Evolutionary conservation across 2,888 invertebrate genomes (phyloP), one percentile per base, ranked within the genome.

Genomic region (Coelinius sp.): DNA sequence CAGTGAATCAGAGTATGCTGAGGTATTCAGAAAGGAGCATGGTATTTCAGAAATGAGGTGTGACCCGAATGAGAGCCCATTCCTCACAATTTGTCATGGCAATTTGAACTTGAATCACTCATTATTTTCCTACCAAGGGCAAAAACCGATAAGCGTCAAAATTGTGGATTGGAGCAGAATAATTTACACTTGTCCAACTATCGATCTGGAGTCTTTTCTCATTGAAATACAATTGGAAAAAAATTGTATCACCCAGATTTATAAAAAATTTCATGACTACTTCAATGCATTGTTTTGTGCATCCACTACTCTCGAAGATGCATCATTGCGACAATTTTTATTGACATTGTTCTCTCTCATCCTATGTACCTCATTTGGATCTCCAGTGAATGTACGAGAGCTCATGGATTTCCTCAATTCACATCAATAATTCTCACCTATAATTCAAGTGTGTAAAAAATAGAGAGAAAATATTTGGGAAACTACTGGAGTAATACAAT

Each of bases 121-220:
- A 63, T 77, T 82, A 73, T 85, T 84, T 78, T 76, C 73, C 53
- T 78, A 80, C 69, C 74, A 77, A 5, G 77, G 78, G 44, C 77
- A 65, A 20, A 78, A 74, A 62, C 83, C 83, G 10, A 70, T 77
- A 24, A 83, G 83, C 41, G 78, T 81, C 14, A 84, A 80, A 71
- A 75, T 85, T 31, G 77, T 81, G 52, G 85, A 84, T 75, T 87
- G 86, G 82, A 82, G 83, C 44, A 77, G 77, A 49, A 81, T 84
- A 77, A 82, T 79, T 68, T 79, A 82, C 56, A 82, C 80, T 7
- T 82, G 83, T 24, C 77, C 81, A 24, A 78, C 78, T 24, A 70
- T 83, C 56, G 86, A 86, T 68, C 71, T 86, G n/a, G 76, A 75
- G 5, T 73, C 76, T 12, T 73, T 84, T 75, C 73, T 85, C 41